phyloP scores from a whole-genome alignment of 2,113 vertebrate genomes.

The Carettochelys insculpta region DNA sequence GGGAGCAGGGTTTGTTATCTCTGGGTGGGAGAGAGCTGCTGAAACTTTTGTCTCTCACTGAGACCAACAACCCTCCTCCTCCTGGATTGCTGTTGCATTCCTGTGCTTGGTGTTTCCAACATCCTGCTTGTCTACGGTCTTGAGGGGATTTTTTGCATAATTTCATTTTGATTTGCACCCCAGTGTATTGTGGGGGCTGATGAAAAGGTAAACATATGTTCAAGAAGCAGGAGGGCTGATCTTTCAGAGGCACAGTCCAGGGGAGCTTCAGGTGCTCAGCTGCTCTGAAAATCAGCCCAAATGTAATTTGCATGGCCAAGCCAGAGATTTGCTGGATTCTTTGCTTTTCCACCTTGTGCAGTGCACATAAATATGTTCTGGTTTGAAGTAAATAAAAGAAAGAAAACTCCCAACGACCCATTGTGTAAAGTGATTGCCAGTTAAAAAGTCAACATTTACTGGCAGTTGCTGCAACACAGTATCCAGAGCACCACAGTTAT shows the following conservation, averaged over 20 bases:
- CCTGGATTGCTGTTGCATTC: neutral
- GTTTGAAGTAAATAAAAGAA: neutral
- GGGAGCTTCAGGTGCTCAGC: neutral
- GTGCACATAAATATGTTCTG: neutral
- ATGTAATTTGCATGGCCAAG: neutral
- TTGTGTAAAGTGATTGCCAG: neutral
- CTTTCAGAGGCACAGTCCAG: neutral
- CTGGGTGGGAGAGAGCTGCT: neutral
- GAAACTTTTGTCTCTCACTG: neutral
- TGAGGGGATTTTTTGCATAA: neutral
- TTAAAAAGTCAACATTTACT: conserved; percentile 48
- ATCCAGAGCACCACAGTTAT: conserved; percentile 53
- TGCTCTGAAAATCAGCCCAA: neutral
- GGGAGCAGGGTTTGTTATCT: neutral
- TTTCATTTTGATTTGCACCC: neutral
- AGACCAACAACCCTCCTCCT: neutral
- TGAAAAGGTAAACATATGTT: neutral
- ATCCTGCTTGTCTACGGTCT: neutral
- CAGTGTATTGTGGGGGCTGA: neutral
- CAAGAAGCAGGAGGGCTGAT: neutral
- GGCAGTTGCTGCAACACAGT: conserved; percentile 44
- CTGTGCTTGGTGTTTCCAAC: neutral
- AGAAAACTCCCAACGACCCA: neutral
- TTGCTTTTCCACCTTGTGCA: neutral
- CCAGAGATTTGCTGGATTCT: neutral